phyloP scores from a whole-genome alignment of 2,888 invertebrate species.

The Drosophila monieri region DNA sequence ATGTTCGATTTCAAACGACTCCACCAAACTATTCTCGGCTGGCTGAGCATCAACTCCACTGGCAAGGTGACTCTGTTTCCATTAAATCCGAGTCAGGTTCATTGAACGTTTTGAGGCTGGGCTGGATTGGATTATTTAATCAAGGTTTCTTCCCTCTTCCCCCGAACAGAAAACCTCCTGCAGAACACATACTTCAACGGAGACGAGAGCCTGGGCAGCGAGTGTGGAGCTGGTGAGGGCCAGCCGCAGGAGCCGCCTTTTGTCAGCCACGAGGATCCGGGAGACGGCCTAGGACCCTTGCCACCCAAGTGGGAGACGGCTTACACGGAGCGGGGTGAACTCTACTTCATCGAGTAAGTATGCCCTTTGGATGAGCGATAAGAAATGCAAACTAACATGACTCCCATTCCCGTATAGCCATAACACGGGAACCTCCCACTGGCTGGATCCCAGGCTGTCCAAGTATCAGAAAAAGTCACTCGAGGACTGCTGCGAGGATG shows the following conservation, averaged over 20 bases:
- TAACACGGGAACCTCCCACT: constrained; percentile 97
- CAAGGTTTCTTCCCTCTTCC: constrained; percentile 1
- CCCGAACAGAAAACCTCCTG: constrained; percentile 72
- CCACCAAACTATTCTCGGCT: constrained; percentile 57
- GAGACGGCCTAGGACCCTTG: constrained; percentile 93
- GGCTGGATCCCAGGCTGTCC: constrained; percentile 97
- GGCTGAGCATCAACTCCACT: constrained; percentile 57
- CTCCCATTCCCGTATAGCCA: constrained; percentile 87
- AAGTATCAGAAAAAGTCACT: constrained; percentile 95
- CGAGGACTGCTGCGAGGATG: constrained; percentile 96
- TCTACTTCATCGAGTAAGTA: constrained; percentile 97
- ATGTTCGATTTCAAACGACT: constrained; percentile 25
- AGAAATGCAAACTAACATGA: not conserved
- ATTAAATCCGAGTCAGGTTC: constrained; percentile 31
- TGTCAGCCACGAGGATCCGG: constrained; percentile 85
- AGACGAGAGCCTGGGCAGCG: constrained; percentile 73
- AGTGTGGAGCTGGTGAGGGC: constrained; percentile 56
- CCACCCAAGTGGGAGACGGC: constrained; percentile 99
- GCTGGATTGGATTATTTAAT: constrained; percentile 1
- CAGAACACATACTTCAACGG: constrained; percentile 76
- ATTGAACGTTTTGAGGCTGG: constrained; percentile 55
- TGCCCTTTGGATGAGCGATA: not conserved
- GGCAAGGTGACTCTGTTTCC: constrained; percentile 11
- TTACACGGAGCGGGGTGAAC: constrained; percentile 97
- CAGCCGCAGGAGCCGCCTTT: constrained; percentile 37